These are phyloP conservation scores for Cylas formicarius DNA, from an alignment of 1,140 invertebrate species.

Conservation along the genomic window DNA sequence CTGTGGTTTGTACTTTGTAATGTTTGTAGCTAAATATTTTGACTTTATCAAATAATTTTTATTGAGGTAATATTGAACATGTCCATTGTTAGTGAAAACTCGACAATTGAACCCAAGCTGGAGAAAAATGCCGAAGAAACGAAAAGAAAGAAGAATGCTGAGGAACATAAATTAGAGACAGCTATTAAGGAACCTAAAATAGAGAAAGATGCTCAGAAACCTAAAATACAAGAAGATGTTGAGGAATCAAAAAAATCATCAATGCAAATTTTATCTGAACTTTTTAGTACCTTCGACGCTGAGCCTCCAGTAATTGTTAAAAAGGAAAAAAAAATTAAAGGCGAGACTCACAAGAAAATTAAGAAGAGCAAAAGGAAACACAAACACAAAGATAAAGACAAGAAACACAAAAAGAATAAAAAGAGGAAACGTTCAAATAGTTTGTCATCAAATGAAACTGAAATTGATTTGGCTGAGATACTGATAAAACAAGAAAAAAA, in stretches of 20 bases:
- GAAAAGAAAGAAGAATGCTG: no score
- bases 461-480: constrained; percentile 36
- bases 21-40: no score
- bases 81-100: no score
- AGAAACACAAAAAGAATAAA: constrained; percentile 44
- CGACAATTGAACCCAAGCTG: no score
- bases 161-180: no score
- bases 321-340: constrained; percentile 52
- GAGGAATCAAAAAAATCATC: constrained; percentile 51
- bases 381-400: constrained; percentile 44
- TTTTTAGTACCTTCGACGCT: constrained; percentile 66
- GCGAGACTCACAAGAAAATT: constrained; percentile 45
- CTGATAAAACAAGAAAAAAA: constrained; percentile 36
- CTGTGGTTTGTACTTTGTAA: no score
- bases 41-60: no score
- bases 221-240: no score
- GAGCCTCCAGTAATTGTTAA: constrained; percentile 52
- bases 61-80: no score
- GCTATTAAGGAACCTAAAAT: no score
- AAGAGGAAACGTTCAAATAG: constrained; percentile 31
- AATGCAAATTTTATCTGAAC: constrained; percentile 69
- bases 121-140: no score
- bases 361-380: constrained; percentile 53
- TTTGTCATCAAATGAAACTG: constrained; percentile 20
- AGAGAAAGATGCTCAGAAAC: no score